These are phyloP conservation scores for Halcyon malimbica DNA, from an alignment of 2,113 vertebrate genomes.

Conservation along the genomic window DNA sequence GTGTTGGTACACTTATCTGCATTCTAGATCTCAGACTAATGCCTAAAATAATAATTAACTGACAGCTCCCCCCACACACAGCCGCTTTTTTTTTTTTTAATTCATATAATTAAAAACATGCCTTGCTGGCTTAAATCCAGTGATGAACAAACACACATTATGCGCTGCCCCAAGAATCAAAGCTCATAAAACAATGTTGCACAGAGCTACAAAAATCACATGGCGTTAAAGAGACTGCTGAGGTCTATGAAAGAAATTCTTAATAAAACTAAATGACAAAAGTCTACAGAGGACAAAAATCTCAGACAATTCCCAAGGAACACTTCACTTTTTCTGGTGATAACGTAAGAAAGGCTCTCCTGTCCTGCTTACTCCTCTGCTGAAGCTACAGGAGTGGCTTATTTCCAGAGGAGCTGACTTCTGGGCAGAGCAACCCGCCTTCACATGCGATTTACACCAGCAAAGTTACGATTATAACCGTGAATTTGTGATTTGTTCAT, in stretches of 20 bases:
- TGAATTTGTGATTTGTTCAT: background rate
- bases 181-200: conserved; percentile 51
- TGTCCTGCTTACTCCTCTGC: background rate
- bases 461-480: background rate
- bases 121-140: conserved; percentile 49
- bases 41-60: conserved; percentile 68
- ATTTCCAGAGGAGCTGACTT: background rate
- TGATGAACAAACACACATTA: conserved; percentile 66
- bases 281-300: background rate
- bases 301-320: background rate
- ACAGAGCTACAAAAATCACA: conserved; percentile 49
- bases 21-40: conserved; percentile 50
- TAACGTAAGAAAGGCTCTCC: background rate
- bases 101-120: conserved; percentile 68
- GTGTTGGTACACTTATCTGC: conserved; percentile 36
- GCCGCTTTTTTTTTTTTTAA: conserved; percentile 34
- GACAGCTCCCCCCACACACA: conserved; percentile 29
- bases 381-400: background rate
- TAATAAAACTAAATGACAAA: background rate
- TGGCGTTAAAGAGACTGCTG: background rate
- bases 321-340: background rate
- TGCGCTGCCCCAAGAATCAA: conserved; percentile 57
- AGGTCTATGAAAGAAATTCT: conserved; percentile 36
- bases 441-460: background rate
- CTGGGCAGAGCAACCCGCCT: background rate